Conservation (phyloP, 1,140 invertebrate species). For the Tribolium madens region DNA sequence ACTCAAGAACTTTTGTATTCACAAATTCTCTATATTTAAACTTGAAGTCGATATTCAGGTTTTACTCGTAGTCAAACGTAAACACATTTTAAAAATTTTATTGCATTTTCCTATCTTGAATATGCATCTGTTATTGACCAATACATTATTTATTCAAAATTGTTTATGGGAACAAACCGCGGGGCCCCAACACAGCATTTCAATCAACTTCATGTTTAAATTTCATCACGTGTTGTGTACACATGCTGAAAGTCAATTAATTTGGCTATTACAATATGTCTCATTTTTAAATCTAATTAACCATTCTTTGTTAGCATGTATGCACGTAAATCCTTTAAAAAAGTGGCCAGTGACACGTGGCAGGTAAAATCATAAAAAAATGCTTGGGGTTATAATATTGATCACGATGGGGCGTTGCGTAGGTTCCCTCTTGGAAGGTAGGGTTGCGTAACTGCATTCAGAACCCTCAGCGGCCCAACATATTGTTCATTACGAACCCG, state of each 20-base stretch:
- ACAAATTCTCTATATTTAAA: not conserved
- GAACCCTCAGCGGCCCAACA: not conserved
- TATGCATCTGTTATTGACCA: not conserved
- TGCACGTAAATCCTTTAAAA: not conserved
- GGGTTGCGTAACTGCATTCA: conserved; percentile 34
- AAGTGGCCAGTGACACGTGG: not conserved
- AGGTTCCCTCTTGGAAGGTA: not conserved
- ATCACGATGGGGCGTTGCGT: not conserved
- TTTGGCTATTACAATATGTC: not conserved
- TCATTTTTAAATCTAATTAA: not conserved
- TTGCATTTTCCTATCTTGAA: not conserved
- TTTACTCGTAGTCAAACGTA: too few species aligned
- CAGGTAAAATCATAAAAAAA: not conserved
- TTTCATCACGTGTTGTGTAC: conserved; percentile 10
- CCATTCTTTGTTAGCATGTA: not conserved
- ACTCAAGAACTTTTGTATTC: not conserved
- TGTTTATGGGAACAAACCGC: conserved; percentile 14
- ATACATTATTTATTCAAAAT: not conserved
- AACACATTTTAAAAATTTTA: not conserved
- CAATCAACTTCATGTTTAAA: conserved; percentile 7
- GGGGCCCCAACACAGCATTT: not conserved
- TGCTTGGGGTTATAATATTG: not conserved
- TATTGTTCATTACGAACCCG: not conserved
- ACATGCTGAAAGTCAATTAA: not conserved
- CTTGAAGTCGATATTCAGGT: not conserved